A percentile compares a stretch with the other conserved stretches of the same genome.
Conservation (phyloP, 2,888 invertebrate species). For the Tenthredo distinguenda region DNA sequence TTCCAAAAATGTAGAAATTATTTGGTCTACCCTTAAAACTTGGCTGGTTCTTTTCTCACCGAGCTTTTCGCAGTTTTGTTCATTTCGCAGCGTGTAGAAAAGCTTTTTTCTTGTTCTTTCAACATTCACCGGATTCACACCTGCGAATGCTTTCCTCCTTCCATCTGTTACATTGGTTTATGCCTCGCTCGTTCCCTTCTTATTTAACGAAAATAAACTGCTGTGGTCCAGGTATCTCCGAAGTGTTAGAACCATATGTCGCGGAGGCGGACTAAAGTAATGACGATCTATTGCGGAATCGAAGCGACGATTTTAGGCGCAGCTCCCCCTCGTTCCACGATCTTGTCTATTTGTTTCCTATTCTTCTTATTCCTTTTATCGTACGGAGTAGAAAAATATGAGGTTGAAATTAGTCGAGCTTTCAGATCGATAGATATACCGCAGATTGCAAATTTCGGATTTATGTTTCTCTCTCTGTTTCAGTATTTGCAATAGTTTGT, state of each 20-base stretch:
- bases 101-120: neutral
- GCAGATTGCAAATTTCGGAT: neutral
- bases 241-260: neutral
- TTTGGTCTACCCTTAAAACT: neutral
- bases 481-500: neutral
- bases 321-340: neutral
- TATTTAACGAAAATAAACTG: conserved; percentile 38
- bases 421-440: neutral
- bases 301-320: neutral
- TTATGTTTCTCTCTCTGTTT: neutral
- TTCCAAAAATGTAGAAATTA: neutral
- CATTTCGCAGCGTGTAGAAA: neutral
- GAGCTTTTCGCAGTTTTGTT: neutral
- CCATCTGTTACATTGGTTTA: neutral
- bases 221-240: neutral
- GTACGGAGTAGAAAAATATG: neutral
- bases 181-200: neutral
- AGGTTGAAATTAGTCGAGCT: neutral
- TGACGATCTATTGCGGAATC: neutral
- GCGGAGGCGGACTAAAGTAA: neutral
- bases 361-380: neutral
- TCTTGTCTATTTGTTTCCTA: neutral
- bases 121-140: neutral
- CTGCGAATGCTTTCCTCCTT: neutral
- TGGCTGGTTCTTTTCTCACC: neutral